Conservation (phyloP, 2,797 vertebrate genomes). For the Ptychobarbus kaznakovi region DNA sequence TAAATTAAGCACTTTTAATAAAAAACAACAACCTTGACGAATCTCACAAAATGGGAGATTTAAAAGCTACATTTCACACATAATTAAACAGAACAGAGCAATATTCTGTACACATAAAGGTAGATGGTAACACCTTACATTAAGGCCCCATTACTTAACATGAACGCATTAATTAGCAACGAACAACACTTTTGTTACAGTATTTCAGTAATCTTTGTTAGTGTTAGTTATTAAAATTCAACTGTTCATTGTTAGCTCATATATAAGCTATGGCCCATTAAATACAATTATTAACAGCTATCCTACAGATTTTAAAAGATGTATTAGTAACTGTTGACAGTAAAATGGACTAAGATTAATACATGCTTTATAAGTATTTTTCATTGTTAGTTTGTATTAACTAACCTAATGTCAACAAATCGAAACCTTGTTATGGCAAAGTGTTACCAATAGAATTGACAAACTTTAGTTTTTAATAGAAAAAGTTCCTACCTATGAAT, state of each 20-base stretch:
- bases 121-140: background rate
- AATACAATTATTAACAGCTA: background rate
- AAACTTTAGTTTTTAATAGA: constrained; percentile 33
- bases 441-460: background rate
- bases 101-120: background rate
- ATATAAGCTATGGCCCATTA: background rate
- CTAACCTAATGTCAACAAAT: background rate
- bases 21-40: background rate
- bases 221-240: background rate
- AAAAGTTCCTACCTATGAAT: constrained; percentile 75
- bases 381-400: background rate
- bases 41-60: background rate
- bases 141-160: background rate
- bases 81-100: background rate
- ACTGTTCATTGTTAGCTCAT: background rate
- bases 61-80: background rate
- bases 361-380: background rate
- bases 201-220: background rate
- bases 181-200: background rate
- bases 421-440: background rate
- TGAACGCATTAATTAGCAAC: background rate
- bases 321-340: background rate
- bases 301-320: background rate
- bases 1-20: background rate
- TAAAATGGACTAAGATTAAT: background rate